Evolutionary conservation across 37 sponge, comb jelly and placozoan species (phyloP), one percentile per base, ranked within the genome.

Genomic region (Diacarnus erythraeanus): DNA sequence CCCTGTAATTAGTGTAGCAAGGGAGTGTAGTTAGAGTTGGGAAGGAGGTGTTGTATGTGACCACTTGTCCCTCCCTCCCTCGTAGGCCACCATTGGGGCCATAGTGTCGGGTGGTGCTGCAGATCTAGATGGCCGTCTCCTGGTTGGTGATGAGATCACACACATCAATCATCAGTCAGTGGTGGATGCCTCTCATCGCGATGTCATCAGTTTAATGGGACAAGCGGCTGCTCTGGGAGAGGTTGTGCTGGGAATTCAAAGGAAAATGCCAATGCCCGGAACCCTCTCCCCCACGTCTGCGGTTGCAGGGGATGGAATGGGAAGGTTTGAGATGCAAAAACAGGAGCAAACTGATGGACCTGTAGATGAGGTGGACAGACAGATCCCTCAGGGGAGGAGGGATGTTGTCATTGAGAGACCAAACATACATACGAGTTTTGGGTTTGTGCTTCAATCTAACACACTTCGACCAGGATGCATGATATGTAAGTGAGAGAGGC

Each of bases 371-470:
- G 80, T 37, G 43, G 75, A 33, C 77, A 59, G 8, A 37, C 59
- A 3, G 61, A 59, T 71, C 36, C 84, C 87, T 12, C 70, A 56
- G 38, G 88, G 84, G 25, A 34, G 74, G 3, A 79, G 92, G 42
- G 85, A 87, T 9, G 81, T 92, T 0, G 69, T 80, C 58, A 77
- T 92, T 20, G 40, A 87, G 36, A 56, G 92, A 40, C 88, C 84
- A 8, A 80, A 85, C 57, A 43, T 44, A 0, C 85, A 86, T 63
- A 91, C 82, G 36, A 88, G 92, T 47, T 96, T 96, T 75, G 97
- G 97, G 1, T 96, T 96, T 82, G 97, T 96, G 26, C 83, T 96
- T 0, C 97, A 96, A 77, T 93, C 94, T 42, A 92, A 91, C 77
- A 86, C 87, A 0, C 77, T 84, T 20, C 66, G 77, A n/a, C 51